Evolutionary conservation across 2,888 invertebrate species (phyloP), one percentile per base, ranked within the genome.

Genomic region (Caenorhabditis sp.): DNA sequence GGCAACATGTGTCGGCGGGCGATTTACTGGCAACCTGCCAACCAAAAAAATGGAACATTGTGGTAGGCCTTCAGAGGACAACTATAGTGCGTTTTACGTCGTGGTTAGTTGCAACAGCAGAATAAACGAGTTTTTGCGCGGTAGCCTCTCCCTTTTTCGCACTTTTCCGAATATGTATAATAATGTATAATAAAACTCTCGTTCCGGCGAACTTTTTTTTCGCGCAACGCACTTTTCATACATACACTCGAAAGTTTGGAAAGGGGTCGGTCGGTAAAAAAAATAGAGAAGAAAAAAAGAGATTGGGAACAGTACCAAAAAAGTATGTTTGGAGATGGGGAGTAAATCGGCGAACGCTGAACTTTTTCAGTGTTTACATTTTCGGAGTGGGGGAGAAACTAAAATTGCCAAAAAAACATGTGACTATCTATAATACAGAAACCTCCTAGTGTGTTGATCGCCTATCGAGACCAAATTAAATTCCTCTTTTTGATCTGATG

Each of bases 351-450:
- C 70, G 79, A 79, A 79, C 79, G 70, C 63, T 63, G 79, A 79
- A 79, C 70, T 63, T 79, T 79, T 79, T 79, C 64, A 79, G 26
- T 79, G 79, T 79, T 79, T 79, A 79, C 79, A 79, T 79, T 79
- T 64, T 70, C 79, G 70, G 70, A 70, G 77, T 38, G 77, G 35
- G n/a, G 19, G 47, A 51, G 54, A 77, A 64, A 64, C 54, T 51
- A 56, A 64, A 64, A 54, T 69, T 61, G 68, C 22, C 54, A 44
- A 70, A 70, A 59, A 69, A 77, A 79, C 79, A 79, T 79, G 79
- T 79, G 79, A 79, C 68, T 38, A 70, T 69, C 69, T 79, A 63
- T 79, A 79, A 79, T 70, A 79, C 64, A 79, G 70, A 70, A 58
- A 70, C 70, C 63, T 61, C 63, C 61, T 61, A 26, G 69, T 77